Evolutionary conservation across 92 coral and sea anemone genomes (phyloP), one percentile per base, ranked within the genome.

Genomic region (Plumapathes pennacea): DNA sequence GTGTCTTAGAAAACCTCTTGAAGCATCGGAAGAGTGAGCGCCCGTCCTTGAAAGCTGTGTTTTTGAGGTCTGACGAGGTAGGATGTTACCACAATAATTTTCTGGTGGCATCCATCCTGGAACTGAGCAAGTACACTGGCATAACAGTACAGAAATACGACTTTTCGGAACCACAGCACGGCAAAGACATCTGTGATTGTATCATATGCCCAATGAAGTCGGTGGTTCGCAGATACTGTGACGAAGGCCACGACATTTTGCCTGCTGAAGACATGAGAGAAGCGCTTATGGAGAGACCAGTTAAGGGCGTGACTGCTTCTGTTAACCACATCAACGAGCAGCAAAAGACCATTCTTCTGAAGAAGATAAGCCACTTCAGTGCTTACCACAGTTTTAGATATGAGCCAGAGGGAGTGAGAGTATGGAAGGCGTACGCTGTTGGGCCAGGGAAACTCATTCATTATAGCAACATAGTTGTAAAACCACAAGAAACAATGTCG

Each of bases 121-220:
- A 74, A 15, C 64, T 74, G n/a, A 66, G 72, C 12, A 15, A 62
- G 7, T 65, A 72, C 21, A 62, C 20, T 27, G 60, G 63, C 41
- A 73, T 73, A 13, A 15, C 22, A 41, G 41, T 60, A 30, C 54
- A 38, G 50, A 38, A 71, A 50, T 72, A 72, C 37, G 71, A 72
- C 63, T 55, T 37, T 46, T 72, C 79, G 2, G 62, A 55, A 65
- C 76, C 76, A 25, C 76, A 68, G 28, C 46, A 21, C 23, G 76
- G 59, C 20, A 68, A 68, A 44, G 79, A 72, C 31, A 25, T 60
- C 21, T 72, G 79, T 52, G 63, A 72, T 54, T 27, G 79, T 21
- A 69, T 69, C 29, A 33, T 72, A 13, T 72, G 80, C 32, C 80
- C 80, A 14, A 39, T 72, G 46, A 72, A 71, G 50, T 46, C 71